phyloP scores from a whole-genome alignment of 2,888 invertebrate genomes.

The Caradrina kadenii region DNA sequence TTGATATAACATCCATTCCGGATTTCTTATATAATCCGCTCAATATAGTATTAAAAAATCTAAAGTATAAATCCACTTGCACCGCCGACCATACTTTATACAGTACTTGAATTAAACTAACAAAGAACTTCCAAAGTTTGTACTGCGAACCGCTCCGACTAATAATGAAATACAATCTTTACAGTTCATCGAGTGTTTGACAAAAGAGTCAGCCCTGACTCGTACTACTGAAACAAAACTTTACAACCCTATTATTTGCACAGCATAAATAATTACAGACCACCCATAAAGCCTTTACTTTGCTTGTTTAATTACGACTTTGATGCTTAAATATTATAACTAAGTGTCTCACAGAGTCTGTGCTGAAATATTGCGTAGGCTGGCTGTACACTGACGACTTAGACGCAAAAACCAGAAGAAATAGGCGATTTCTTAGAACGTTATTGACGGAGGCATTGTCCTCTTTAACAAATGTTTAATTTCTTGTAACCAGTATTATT shows the following conservation, averaged over 20 bases:
- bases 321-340: constrained; percentile 67
- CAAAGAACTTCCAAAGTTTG: constrained; percentile 23
- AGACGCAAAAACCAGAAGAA: background rate
- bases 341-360: constrained; percentile 40
- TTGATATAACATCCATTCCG: too few species aligned
- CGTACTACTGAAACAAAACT: constrained; percentile 39
- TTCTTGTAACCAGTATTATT: background rate
- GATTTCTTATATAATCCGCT: too few species aligned
- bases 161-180: constrained; percentile 47
- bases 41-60: background rate
- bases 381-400: background rate
- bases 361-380: constrained; percentile 27
- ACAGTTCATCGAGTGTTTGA: constrained; percentile 24
- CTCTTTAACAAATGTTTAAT: background rate
- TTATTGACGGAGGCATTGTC: background rate
- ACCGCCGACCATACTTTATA: background rate
- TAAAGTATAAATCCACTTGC: background rate
- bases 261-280: constrained; percentile 58
- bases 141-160: constrained; percentile 2
- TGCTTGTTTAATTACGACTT: constrained; percentile 63
- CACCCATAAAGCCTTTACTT: constrained; percentile 55
- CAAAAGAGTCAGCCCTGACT: constrained; percentile 37
- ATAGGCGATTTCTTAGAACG: background rate
- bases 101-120: constrained; percentile 20
- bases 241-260: constrained; percentile 57